These are phyloP conservation scores for Salvelinus namaycush DNA, from an alignment of 2,113 vertebrate species.

Conservation along the genomic window DNA sequence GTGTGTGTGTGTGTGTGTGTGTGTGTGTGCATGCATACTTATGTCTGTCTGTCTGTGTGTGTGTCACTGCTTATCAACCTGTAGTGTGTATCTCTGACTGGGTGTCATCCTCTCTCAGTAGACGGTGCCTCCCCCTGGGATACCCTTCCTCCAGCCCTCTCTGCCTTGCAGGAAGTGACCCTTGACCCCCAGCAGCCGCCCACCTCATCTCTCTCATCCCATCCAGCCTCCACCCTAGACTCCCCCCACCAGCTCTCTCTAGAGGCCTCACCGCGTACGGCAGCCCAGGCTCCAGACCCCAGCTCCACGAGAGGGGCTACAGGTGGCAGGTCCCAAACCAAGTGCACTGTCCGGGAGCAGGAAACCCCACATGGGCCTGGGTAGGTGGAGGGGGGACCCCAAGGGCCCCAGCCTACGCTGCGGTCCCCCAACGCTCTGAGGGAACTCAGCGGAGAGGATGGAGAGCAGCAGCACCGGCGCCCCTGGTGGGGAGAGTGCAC, in stretches of 20 bases:
- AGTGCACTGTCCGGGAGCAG: slow-evolving; percentile 72
- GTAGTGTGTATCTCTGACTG: slow-evolving; percentile 20
- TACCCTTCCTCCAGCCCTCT: slow-evolving; percentile 89
- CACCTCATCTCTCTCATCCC: slow-evolving; percentile 90
- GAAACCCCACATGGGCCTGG: slow-evolving; percentile 65
- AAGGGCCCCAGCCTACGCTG: slow-evolving; percentile 62
- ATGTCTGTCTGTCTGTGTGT: neutral
- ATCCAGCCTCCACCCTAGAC: slow-evolving; percentile 89
- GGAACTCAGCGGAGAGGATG: slow-evolving; percentile 69
- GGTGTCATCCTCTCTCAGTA: slow-evolving; percentile 61
- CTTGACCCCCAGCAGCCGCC: slow-evolving; percentile 77
- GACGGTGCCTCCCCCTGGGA: slow-evolving; percentile 94
- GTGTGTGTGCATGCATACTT: slow-evolving; percentile 4
- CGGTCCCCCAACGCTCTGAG: slow-evolving; percentile 74
- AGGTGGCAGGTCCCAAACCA: slow-evolving; percentile 87
- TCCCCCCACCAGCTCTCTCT: slow-evolving; percentile 86
- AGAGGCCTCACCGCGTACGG: slow-evolving; percentile 76
- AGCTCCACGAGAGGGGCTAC: slow-evolving; percentile 65
- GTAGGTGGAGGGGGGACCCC: slow-evolving; percentile 62
- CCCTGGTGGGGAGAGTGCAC: too few species aligned
- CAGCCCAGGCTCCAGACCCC: slow-evolving; percentile 66
- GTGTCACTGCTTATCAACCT: slow-evolving; percentile 13
- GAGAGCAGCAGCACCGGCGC: too few species aligned
- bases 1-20: slow-evolving; percentile 13
- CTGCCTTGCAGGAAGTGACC: slow-evolving; percentile 97